Base-by-base conservation (phyloP, 2,888 invertebrate genomes). In the Melanargia galathea region DNA sequence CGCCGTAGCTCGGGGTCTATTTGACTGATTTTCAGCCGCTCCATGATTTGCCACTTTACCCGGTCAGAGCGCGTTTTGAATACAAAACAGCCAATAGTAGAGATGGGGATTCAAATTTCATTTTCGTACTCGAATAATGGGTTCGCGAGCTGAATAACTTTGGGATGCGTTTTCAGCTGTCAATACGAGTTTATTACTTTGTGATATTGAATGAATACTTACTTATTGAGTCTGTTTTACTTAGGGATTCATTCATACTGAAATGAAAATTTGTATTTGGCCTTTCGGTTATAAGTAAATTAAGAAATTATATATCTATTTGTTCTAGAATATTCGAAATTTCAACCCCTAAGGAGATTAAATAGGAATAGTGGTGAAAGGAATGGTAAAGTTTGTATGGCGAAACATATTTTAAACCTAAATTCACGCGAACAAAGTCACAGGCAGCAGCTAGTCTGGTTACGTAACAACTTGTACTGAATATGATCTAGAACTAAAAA, bases 41-140 rank as follows among this genome's bases (percentile, higher is more conserved):
- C 87, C 86, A 89, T 90, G 90, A 90, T 90, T 90, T 88, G 88
- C 87, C 90, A 90, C 90, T 90, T 90, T 86, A 84, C 89, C 88
- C 90, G 87, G 90, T 88, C 90, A 90, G 82, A 67, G 68, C 79
- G 79, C 73, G 83, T 70, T 75, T 73, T 84, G 90, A 90, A 90
- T 90, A 83, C 79, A 75, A 86, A 90, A 73, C 75, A 83, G 80
- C 82, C 84, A 82, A 86, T 86, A 77, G 75, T 71, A 75, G 75
- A 73, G 71, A 74, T 77, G 79, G 79, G 79, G 79, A 80, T 83
- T 84, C 85, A 84, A 88, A 88, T 87, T 87, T 86, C 84, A 87
- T 89, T 89, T 87, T 85, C 84, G 81, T 69, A 66, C 72, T 85
- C 74, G 71, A 82, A 81, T 87, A 85, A 84, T 83, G 83, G 76